A percentile compares a stretch with the other conserved stretches of the same genome.
phyloP scores from a whole-genome alignment of 2,113 vertebrate genomes.

The Dicaeum eximium region DNA sequence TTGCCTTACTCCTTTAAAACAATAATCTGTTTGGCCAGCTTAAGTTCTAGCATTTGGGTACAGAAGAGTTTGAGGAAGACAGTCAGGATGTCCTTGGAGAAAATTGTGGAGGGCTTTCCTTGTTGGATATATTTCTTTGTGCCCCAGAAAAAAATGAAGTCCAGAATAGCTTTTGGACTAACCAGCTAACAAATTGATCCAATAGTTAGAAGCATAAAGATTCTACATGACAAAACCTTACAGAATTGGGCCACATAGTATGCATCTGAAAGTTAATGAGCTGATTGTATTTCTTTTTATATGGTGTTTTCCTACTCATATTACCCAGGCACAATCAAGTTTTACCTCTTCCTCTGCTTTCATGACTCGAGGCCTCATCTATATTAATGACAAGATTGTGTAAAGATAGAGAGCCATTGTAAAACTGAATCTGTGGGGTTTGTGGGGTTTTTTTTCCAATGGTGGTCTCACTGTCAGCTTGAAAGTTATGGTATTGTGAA shows the following conservation, averaged over 20 bases:
- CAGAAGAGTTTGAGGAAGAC: not conserved
- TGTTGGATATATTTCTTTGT: not conserved
- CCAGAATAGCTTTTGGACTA: not conserved
- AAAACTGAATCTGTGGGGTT: not conserved
- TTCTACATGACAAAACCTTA: not conserved
- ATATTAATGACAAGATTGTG: slow-evolving; percentile 48
- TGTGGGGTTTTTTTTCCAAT: not conserved
- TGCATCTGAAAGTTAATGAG: not conserved
- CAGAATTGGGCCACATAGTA: not conserved
- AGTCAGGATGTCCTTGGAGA: not conserved
- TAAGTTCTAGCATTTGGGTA: not conserved
- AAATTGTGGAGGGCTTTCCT: not conserved
- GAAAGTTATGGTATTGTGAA: not conserved
- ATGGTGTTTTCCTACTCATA: not conserved
- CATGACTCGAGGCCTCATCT: slow-evolving; percentile 19
- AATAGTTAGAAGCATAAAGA: not conserved
- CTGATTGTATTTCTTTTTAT: not conserved
- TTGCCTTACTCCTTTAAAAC: not conserved
- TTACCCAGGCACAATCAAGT: not conserved
- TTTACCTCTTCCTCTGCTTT: not conserved
- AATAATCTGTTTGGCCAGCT: not conserved
- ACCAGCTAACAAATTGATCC: not conserved
- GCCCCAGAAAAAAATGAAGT: not conserved
- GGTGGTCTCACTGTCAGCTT: not conserved
- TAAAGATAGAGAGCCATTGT: not conserved